Conservation (phyloP, 2,113 vertebrate genomes). For the Dasyurus viverrinus region DNA sequence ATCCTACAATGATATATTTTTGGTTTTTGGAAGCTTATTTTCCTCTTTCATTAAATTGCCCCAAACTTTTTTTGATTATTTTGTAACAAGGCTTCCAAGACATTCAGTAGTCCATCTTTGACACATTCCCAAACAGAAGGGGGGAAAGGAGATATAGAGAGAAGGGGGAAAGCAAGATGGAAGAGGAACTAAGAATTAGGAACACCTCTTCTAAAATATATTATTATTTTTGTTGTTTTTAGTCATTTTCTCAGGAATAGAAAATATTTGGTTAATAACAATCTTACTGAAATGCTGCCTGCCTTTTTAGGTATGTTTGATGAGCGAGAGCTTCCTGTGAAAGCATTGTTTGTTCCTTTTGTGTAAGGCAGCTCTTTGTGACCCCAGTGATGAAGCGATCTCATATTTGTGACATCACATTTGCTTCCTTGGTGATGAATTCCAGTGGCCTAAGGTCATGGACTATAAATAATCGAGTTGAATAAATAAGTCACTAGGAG, state of each 20-base stretch:
- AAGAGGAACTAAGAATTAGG: background rate
- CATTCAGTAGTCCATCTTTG: background rate
- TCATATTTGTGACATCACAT: background rate
- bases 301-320: background rate
- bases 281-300: background rate
- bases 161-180: background rate
- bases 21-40: slow-evolving; percentile 29
- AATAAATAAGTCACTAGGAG: slow-evolving; percentile 11
- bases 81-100: background rate
- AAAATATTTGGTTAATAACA: background rate
- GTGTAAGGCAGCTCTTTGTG: background rate
- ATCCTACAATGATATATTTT: slow-evolving; percentile 41
- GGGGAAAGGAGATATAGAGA: background rate
- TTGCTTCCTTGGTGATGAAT: background rate
- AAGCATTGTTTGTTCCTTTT: background rate
- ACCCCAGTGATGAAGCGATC: background rate
- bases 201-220: background rate
- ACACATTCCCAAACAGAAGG: background rate
- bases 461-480: background rate
- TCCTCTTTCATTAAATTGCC: slow-evolving; percentile 40
- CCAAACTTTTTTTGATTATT: slow-evolving; percentile 20
- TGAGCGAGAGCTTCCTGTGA: background rate
- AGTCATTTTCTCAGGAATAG: background rate
- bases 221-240: background rate
- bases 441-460: background rate